Evolutionary conservation across 1,140 invertebrate species (phyloP).

Genomic region (Drosophila nigromelanica): DNA sequence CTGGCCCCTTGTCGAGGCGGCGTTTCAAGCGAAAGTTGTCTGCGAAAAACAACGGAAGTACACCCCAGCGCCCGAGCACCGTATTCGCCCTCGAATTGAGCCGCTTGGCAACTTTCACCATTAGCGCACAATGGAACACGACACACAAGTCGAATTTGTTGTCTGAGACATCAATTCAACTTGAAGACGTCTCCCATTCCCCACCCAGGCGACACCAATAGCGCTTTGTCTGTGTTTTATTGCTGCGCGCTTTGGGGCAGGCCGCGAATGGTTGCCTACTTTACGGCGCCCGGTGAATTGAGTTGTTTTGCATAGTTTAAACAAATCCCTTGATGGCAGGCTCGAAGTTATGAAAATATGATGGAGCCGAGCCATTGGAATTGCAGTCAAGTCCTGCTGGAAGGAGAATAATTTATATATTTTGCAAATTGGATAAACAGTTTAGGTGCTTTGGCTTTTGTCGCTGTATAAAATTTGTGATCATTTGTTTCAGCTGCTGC

Average conservation of each 20-base stretch:
- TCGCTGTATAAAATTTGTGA: conserved; percentile 67
- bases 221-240: conserved; percentile 69
- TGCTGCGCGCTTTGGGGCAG: conserved; percentile 68
- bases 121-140: conserved; percentile 73
- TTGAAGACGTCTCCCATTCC: conserved; percentile 64
- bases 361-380: conserved; percentile 13
- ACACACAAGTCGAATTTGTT: conserved; percentile 79
- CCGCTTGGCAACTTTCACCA: conserved; percentile 79
- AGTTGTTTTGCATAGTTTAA: conserved; percentile 79
- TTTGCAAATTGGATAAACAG: conserved; percentile 49
- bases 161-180: conserved; percentile 78
- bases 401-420: conserved; percentile 75
- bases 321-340: conserved; percentile 55
- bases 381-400: conserved; percentile 10
- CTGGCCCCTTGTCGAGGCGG: conserved; percentile 39
- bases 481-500: conserved; percentile 68
- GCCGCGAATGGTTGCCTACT: conserved; percentile 70
- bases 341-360: conserved; percentile 73
- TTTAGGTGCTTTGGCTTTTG: conserved; percentile 47
- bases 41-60: conserved; percentile 65
- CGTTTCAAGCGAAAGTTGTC: conserved; percentile 66
- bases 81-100: conserved; percentile 40
- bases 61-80: conserved; percentile 18
- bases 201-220: conserved; percentile 29
- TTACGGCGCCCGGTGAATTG: conserved; percentile 64